Percentiles rank a stretch among this genome's conserved stretches.
Conservation (phyloP, 2,888 invertebrate genomes). For the Thera britannica region DNA sequence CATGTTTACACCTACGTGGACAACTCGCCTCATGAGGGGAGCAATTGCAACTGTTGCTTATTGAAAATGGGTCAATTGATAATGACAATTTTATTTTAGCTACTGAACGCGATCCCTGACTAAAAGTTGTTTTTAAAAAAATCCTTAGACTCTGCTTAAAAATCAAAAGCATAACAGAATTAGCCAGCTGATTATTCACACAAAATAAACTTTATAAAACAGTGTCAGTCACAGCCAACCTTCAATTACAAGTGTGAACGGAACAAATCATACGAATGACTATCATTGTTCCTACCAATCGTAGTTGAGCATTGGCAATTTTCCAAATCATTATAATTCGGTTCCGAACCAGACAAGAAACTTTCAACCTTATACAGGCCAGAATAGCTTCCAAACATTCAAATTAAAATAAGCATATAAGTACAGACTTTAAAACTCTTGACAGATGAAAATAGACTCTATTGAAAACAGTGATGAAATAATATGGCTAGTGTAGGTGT, state of each 20-base stretch:
- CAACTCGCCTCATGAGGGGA: conserved; percentile 19
- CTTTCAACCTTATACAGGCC: conserved; percentile 2
- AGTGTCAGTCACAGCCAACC: conserved; percentile 43
- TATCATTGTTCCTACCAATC: conserved; percentile 58
- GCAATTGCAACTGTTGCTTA: conserved; percentile 8
- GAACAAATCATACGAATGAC: conserved; percentile 59
- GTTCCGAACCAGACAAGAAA: not conserved
- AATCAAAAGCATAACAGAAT: not conserved
- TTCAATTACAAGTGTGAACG: conserved; percentile 58
- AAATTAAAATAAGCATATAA: not conserved
- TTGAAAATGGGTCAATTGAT: not conserved
- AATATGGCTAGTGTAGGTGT: conserved; percentile 35
- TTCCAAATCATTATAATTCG: conserved; percentile 45
- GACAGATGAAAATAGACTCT: conserved; percentile 20
- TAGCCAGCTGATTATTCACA: not conserved
- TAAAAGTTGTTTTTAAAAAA: no score
- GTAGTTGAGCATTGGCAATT: conserved; percentile 51
- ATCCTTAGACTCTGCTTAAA: not conserved
- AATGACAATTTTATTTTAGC: no score
- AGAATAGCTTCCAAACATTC: conserved; percentile 4
- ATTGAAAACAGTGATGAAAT: conserved; percentile 11
- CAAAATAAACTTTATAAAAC: conserved; percentile 19
- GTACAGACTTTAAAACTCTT: not conserved
- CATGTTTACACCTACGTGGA: conserved; percentile 59
- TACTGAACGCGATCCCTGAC: no score